Evolutionary conservation across 2,888 invertebrate species (phyloP).

Genomic region (Hirtodrosophila alboralis): DNA sequence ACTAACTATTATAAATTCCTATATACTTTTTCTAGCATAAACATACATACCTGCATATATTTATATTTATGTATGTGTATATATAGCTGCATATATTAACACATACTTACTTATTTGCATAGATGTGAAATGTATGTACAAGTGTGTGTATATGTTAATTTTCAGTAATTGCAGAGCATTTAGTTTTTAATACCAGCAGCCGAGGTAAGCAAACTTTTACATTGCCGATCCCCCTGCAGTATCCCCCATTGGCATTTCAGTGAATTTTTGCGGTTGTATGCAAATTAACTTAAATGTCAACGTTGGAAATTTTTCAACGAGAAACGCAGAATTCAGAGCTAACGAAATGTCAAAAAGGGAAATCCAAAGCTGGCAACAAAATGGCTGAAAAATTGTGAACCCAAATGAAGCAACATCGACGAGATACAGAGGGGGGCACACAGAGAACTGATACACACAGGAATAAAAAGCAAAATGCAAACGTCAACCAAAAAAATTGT

Average conservation of each 20-base stretch:
- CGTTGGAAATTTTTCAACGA: conserved; percentile 46
- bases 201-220: conserved; percentile 23
- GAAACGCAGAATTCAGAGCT: conserved; percentile 54
- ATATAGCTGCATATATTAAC: neutral
- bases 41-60: too few species aligned
- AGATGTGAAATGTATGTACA: conserved; percentile 14
- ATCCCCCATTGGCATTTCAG: conserved; percentile 8
- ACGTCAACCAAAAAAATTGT: conserved; percentile 64
- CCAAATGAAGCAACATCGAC: conserved; percentile 24
- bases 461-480: conserved; percentile 65
- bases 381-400: conserved; percentile 59
- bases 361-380: conserved; percentile 36
- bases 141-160: conserved; percentile 58
- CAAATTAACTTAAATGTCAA: conserved; percentile 78
- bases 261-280: conserved; percentile 70
- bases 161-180: conserved; percentile 63
- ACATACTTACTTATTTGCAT: conserved; percentile 15
- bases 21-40: neutral
- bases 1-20: neutral
- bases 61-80: neutral
- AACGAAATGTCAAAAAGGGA: conserved; percentile 55
- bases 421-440: neutral
- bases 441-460: conserved; percentile 3
- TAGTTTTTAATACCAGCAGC: conserved; percentile 55
- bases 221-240: neutral